These are phyloP conservation scores for Scatophagus argus DNA, from an alignment of 2,113 vertebrate species.

Conservation along the genomic window DNA sequence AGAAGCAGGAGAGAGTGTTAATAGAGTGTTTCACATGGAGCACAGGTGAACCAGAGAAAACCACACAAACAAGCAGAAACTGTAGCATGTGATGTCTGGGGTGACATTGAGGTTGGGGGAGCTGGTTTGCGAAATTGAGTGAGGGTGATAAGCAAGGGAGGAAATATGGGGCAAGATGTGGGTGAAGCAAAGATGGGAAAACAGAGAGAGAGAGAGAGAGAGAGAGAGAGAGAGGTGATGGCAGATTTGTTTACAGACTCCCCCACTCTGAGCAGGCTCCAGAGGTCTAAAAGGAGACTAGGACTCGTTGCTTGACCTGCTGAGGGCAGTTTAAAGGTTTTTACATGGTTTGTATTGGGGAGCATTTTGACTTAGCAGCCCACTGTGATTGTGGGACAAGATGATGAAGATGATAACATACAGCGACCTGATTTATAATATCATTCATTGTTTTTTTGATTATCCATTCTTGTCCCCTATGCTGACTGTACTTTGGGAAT, in stretches of 20 bases:
- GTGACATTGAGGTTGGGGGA: slow-evolving; percentile 1
- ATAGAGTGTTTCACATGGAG: too few relatives aligned
- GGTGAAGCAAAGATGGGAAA: neutral
- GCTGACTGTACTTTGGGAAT: neutral
- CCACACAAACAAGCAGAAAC: too few relatives aligned
- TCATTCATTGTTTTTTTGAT: neutral
- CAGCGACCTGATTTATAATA: neutral
- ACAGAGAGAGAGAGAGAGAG: neutral
- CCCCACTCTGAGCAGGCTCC: slow-evolving; percentile 75
- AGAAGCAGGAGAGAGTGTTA: too few relatives aligned
- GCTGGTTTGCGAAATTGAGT: neutral
- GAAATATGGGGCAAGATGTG: neutral
- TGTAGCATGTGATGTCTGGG: neutral
- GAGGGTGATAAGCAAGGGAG: neutral
- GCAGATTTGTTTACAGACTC: slow-evolving; percentile 62
- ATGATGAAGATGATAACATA: too few relatives aligned
- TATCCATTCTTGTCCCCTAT: neutral
- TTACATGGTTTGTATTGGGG: slow-evolving; percentile 1
- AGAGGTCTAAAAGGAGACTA: slow-evolving; percentile 69
- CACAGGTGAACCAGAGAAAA: too few relatives aligned
- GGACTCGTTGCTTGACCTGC: slow-evolving; percentile 49
- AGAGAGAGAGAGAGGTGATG: slow-evolving; percentile 45
- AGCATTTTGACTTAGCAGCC: neutral
- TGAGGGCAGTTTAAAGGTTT: slow-evolving; percentile 9
- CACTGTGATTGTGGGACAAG: neutral